Evolutionary conservation across 1,140 invertebrate genomes (phyloP).

Genomic region (Steinernema feltiae): DNA sequence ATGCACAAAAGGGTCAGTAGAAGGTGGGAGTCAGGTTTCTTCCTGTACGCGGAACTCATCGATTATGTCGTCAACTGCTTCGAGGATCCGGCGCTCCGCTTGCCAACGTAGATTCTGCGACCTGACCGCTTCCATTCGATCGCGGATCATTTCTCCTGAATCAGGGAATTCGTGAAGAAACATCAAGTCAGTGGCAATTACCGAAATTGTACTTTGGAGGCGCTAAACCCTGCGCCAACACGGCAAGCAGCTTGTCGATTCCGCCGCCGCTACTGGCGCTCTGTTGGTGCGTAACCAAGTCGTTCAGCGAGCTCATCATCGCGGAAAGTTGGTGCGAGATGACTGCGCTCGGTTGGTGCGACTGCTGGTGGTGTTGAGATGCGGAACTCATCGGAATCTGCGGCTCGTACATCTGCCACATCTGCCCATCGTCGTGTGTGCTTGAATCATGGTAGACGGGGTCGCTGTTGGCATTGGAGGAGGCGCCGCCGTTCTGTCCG

Average conservation of each 20-base stretch:
- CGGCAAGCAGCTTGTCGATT: not conserved
- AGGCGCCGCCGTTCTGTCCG: not conserved
- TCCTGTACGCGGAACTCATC: not conserved
- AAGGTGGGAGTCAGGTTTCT: not conserved
- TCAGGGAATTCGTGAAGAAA: not conserved
- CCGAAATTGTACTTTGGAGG: not conserved
- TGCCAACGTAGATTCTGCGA: not conserved
- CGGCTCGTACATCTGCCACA: slow-evolving; percentile 7
- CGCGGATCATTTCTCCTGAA: not conserved
- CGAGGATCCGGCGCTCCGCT: not conserved
- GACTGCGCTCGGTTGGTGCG: not conserved
- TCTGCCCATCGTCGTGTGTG: not conserved
- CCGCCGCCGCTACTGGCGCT: not conserved
- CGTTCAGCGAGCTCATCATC: not conserved
- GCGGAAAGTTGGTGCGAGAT: not conserved
- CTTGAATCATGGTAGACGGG: not conserved
- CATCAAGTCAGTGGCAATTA: not conserved
- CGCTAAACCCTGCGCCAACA: not conserved
- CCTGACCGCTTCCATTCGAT: not conserved
- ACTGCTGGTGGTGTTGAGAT: not conserved
- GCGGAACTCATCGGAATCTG: not conserved
- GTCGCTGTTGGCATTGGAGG: not conserved
- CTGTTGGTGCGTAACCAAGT: not conserved
- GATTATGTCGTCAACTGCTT: not conserved
- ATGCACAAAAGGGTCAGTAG: not conserved